Conservation (phyloP, 2,888 invertebrate species). For the Lottia scabra region DNA sequence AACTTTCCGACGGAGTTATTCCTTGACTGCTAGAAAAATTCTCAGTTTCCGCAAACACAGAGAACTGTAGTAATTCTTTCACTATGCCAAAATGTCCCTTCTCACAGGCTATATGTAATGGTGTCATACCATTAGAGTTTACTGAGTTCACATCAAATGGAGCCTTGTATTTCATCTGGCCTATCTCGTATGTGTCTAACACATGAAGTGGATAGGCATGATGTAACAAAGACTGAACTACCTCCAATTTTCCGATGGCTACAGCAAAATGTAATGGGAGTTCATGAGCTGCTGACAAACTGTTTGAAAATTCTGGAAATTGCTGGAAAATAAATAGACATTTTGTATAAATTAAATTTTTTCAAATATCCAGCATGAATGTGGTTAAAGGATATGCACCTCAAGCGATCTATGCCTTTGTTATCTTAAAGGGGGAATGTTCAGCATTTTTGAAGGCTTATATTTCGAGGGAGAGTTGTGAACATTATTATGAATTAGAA, state of each 20-base stretch:
- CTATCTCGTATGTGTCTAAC: conserved; percentile 75
- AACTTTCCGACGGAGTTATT: not conserved
- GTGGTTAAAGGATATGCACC: too few relatives aligned
- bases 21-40: not conserved
- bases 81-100: conserved; percentile 56
- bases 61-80: conserved; percentile 39
- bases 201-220: conserved; percentile 84
- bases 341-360: too few relatives aligned
- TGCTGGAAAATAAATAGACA: conserved; percentile 69
- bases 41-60: conserved; percentile 22
- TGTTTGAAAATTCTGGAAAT: conserved; percentile 86
- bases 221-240: conserved; percentile 82
- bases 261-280: conserved; percentile 92
- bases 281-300: conserved; percentile 92
- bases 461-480: too few relatives aligned
- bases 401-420: too few relatives aligned
- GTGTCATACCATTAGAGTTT: conserved; percentile 82
- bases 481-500: too few relatives aligned
- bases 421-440: too few relatives aligned
- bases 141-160: conserved; percentile 91
- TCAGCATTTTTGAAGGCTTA: too few relatives aligned
- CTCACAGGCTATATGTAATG: conserved; percentile 86
- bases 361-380: too few relatives aligned
- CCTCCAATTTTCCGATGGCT: conserved; percentile 84
- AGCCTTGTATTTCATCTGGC: conserved; percentile 75